Evolutionary conservation across 2,888 invertebrate genomes (phyloP).

Genomic region (Electrophaes corylata): DNA sequence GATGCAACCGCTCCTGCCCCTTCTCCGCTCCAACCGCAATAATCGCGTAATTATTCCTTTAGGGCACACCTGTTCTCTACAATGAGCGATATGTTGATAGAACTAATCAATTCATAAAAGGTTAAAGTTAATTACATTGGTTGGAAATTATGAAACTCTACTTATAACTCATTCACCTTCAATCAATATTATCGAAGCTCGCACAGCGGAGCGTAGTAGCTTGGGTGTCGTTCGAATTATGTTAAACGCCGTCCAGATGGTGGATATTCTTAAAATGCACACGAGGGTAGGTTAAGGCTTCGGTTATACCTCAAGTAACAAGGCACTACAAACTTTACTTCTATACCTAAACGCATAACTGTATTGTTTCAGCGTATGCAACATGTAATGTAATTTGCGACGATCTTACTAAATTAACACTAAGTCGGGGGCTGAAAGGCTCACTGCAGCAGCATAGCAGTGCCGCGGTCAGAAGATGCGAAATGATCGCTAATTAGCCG

Average conservation of each 20-base stretch:
- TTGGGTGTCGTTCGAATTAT: too few relatives aligned
- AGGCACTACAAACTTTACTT: neutral
- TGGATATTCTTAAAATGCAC: too few relatives aligned
- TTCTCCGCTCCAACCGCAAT: conserved; percentile 71
- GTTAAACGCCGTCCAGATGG: too few relatives aligned
- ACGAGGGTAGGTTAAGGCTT: too few relatives aligned
- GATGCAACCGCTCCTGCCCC: conserved; percentile 80
- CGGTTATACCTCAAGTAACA: too few relatives aligned
- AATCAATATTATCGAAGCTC: conserved; percentile 1
- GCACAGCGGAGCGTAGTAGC: neutral
- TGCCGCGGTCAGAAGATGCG: conserved; percentile 53
- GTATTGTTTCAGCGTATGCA: neutral
- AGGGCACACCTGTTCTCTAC: conserved; percentile 78
- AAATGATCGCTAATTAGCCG: conserved; percentile 65
- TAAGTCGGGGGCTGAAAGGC: conserved; percentile 44
- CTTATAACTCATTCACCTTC: conserved; percentile 20
- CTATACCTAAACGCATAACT: neutral
- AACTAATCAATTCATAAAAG: conserved; percentile 74
- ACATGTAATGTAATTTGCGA: conserved; percentile 26
- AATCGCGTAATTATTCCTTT: conserved; percentile 78
- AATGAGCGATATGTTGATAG: conserved; percentile 65
- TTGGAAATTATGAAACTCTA: conserved; percentile 60
- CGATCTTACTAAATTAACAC: conserved; percentile 53
- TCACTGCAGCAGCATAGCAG: conserved; percentile 56
- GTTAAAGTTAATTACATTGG: conserved; percentile 70